A percentile compares a stretch with the other conserved stretches of the same genome.
Evolutionary conservation across 2,797 vertebrate genomes (phyloP).

Genomic region (Brachymystax lenok): DNA sequence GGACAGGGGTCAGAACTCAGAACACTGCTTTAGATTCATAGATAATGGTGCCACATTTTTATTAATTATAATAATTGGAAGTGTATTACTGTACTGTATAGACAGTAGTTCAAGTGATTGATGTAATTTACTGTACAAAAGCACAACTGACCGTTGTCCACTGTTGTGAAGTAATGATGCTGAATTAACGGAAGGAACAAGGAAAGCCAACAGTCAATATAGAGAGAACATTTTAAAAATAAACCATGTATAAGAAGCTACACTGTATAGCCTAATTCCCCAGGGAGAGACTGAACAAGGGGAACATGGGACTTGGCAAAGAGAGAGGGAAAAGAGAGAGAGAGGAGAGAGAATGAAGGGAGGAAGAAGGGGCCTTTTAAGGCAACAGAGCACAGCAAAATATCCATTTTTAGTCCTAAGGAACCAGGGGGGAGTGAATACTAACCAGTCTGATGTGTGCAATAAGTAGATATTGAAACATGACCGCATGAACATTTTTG

Average conservation of each 20-base stretch:
- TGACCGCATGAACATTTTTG: constrained; percentile 35
- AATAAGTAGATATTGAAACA: constrained; percentile 55
- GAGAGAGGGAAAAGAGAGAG: constrained; percentile 7
- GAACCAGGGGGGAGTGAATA: constrained; percentile 24
- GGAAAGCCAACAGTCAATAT: not conserved
- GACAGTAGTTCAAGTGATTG: no score
- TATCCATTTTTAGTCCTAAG: constrained; percentile 67
- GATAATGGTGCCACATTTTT: not conserved
- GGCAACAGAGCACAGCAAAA: constrained; percentile 51
- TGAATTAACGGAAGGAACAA: not conserved
- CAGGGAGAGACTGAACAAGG: not conserved
- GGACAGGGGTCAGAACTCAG: not conserved
- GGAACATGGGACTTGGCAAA: not conserved
- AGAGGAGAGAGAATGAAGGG: constrained; percentile 21
- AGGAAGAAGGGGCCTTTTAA: constrained; percentile 62
- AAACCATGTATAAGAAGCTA: not conserved
- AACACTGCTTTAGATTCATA: not conserved
- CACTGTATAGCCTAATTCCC: not conserved
- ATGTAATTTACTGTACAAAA: not conserved
- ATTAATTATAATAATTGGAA: not conserved
- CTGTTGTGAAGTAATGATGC: not conserved
- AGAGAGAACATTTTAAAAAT: not conserved
- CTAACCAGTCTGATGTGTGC: constrained; percentile 32
- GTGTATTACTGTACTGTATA: not conserved
- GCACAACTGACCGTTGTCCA: not conserved